Percentiles rank a stretch among this genome's conserved stretches.
Conservation (phyloP, 2,888 invertebrate species). For the Adineta ricciae region DNA sequence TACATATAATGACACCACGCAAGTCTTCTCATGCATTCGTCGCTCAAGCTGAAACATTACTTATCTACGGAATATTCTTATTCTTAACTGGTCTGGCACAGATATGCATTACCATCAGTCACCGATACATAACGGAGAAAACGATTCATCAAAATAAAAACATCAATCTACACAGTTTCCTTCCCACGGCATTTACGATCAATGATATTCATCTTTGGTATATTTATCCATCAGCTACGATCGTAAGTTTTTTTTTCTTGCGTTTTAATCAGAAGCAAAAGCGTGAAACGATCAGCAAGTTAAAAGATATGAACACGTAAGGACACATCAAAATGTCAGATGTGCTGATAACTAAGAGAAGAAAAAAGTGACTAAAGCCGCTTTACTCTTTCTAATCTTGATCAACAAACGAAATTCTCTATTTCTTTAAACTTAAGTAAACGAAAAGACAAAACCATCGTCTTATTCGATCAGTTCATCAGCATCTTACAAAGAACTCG, state of each 20-base stretch:
- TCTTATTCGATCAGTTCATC: background rate
- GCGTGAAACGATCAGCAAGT: background rate
- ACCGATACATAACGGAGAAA: background rate
- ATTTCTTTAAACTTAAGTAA: background rate
- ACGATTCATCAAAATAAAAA: background rate
- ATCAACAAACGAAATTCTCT: background rate
- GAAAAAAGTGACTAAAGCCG: background rate
- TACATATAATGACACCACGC: background rate
- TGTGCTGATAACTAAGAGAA: background rate
- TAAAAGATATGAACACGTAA: background rate
- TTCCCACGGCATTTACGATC: background rate
- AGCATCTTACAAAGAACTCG: no score
- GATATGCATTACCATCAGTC: background rate
- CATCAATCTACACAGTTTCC: background rate
- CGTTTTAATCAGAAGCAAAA: no score
- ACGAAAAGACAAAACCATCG: background rate
- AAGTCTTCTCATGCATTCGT: background rate
- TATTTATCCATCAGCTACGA: background rate
- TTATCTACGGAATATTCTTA: background rate
- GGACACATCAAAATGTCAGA: background rate
- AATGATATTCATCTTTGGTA: background rate
- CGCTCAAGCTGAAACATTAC: conserved; percentile 20
- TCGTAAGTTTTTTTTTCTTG: background rate
- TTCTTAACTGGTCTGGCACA: conserved; percentile 13
- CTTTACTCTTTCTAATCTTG: background rate